phyloP scores from a whole-genome alignment of 2,113 vertebrate genomes.

The Phainopepla nitens region DNA sequence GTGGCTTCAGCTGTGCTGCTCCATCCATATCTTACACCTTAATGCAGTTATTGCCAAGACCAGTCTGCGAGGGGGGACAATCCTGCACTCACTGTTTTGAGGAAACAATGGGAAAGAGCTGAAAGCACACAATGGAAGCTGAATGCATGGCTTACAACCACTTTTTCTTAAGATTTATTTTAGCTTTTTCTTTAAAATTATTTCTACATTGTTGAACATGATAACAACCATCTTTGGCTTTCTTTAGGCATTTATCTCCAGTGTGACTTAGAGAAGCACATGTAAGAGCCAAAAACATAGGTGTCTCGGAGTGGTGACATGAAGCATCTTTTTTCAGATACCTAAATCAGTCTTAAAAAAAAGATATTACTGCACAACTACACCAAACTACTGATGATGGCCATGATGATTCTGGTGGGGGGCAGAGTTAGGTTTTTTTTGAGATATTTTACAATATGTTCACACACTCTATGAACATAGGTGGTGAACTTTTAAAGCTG shows the following conservation, averaged over 20 bases:
- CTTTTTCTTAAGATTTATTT: background rate
- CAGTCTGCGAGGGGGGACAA: background rate
- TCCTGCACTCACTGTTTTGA: background rate
- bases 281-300: background rate
- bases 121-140: background rate
- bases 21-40: background rate
- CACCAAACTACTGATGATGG: background rate
- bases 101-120: background rate
- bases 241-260: background rate
- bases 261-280: background rate
- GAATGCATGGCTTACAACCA: background rate
- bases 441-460: background rate
- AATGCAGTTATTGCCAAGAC: background rate
- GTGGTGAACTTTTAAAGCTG: background rate
- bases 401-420: background rate
- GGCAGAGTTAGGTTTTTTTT: background rate
- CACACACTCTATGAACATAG: background rate
- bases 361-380: background rate
- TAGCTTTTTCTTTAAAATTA: background rate
- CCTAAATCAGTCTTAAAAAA: background rate
- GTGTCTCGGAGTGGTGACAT: background rate
- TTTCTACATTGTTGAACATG: background rate
- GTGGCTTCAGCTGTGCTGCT: background rate
- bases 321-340: background rate
- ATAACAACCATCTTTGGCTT: background rate